Percentiles rank a stretch among this genome's conserved stretches.
phyloP scores from a whole-genome alignment of 2,797 vertebrate species.

The Lacerta viridis region DNA sequence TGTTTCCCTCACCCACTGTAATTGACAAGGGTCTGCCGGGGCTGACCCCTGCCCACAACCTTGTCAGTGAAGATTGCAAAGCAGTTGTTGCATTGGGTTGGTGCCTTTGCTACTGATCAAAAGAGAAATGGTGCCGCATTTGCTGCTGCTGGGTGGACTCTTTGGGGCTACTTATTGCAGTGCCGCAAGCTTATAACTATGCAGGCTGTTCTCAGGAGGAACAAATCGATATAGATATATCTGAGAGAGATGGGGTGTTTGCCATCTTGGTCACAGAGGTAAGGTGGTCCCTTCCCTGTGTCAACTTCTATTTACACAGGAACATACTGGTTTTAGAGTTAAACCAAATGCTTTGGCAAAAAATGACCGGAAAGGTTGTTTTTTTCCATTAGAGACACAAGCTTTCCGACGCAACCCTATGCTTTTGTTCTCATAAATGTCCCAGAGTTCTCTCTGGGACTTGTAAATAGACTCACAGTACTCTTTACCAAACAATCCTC shows the following conservation, averaged over 20 bases:
- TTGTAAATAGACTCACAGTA: not conserved
- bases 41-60: slow-evolving; percentile 29
- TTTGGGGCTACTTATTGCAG: not conserved
- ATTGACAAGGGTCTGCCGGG: slow-evolving; percentile 39
- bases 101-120: not conserved
- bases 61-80: not conserved
- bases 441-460: not conserved
- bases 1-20: slow-evolving; percentile 18
- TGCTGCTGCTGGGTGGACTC: not conserved
- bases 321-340: not conserved
- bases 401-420: not conserved
- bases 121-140: not conserved
- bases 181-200: not conserved
- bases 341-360: not conserved
- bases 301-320: not conserved
- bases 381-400: not conserved
- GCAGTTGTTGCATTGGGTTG: not conserved
- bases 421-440: not conserved
- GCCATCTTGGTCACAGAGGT: not conserved
- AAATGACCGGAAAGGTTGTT: not conserved
- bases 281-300: not conserved
- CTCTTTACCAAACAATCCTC: not conserved
- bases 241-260: not conserved
- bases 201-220: not conserved
- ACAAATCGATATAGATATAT: not conserved